These are phyloP conservation scores for Meleagris gallopavo DNA, from an alignment of 2,113 vertebrate genomes.

Conservation along the genomic window DNA sequence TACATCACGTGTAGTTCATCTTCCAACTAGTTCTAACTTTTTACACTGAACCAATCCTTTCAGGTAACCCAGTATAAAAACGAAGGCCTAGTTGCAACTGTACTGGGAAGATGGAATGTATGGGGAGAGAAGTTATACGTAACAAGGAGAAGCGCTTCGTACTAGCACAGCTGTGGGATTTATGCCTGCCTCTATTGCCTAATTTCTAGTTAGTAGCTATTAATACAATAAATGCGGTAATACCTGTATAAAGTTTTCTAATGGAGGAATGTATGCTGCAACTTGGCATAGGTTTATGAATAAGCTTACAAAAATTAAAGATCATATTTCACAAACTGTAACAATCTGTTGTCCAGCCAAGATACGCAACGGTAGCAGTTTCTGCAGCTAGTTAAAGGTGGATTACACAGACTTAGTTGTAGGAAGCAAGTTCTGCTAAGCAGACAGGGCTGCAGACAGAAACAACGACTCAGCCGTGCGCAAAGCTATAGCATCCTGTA, in stretches of 20 bases:
- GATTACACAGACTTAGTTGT: conserved; percentile 49
- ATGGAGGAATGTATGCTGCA: conserved; percentile 90
- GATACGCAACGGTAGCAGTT: conserved; percentile 58
- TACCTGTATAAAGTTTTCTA: conserved; percentile 81
- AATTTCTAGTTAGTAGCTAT: conserved; percentile 78
- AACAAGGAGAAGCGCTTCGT: conserved; percentile 70
- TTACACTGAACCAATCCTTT: background rate
- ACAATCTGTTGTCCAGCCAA: conserved; percentile 73
- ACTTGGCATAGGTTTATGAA: conserved; percentile 69
- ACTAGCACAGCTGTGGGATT: conserved; percentile 69
- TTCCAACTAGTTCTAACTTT: conserved; percentile 16
- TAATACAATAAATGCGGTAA: conserved; percentile 75
- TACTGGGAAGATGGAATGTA: conserved; percentile 83
- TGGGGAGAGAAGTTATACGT: conserved; percentile 58
- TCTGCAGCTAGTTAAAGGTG: conserved; percentile 55
- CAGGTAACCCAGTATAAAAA: conserved; percentile 24
- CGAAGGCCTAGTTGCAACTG: conserved; percentile 36
- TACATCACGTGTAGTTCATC: conserved; percentile 41
- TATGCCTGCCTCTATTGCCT: conserved; percentile 73
- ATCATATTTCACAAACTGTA: conserved; percentile 65
- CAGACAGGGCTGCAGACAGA: conserved; percentile 66
- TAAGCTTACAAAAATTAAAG: conserved; percentile 48
- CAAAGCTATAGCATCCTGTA: conserved; percentile 78
- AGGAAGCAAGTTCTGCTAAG: conserved; percentile 65
- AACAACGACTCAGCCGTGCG: conserved; percentile 63